phyloP scores from a whole-genome alignment of 2,888 invertebrate genomes.

The Punctoribates punctum region DNA sequence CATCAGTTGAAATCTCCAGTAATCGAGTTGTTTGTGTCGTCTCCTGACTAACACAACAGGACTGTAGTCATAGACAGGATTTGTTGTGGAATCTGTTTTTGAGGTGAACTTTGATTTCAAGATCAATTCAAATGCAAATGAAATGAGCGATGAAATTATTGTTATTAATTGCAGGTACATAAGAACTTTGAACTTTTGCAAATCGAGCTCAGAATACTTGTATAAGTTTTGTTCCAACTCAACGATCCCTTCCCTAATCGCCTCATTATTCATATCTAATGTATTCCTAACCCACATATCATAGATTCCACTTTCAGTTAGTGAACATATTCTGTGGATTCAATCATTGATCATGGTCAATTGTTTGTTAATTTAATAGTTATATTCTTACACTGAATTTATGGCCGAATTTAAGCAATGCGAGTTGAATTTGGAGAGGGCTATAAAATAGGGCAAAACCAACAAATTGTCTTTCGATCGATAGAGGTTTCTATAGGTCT shows the following conservation, averaged over 20 bases:
- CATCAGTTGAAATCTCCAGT: no score
- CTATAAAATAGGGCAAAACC: background rate
- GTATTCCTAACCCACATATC: background rate
- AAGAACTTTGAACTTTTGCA: background rate
- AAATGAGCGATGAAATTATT: background rate
- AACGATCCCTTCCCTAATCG: background rate
- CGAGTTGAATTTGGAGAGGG: background rate
- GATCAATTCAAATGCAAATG: background rate
- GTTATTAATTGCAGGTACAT: background rate
- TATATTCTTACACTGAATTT: background rate
- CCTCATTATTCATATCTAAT: slow-evolving; percentile 1
- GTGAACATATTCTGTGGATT: background rate
- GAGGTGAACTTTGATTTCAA: background rate
- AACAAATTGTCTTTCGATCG: background rate
- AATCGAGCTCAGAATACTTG: background rate
- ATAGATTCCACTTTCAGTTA: slow-evolving; percentile 4
- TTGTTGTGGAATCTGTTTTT: background rate
- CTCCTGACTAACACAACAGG: no score
- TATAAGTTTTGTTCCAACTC: background rate
- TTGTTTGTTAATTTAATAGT: background rate
- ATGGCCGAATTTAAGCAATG: background rate
- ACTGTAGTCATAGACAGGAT: no score
- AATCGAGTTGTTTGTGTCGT: no score
- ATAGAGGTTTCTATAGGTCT: background rate
- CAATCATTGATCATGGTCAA: background rate